Evolutionary conservation across 1,140 invertebrate genomes (phyloP).

Genomic region (Nebria ingens): DNA sequence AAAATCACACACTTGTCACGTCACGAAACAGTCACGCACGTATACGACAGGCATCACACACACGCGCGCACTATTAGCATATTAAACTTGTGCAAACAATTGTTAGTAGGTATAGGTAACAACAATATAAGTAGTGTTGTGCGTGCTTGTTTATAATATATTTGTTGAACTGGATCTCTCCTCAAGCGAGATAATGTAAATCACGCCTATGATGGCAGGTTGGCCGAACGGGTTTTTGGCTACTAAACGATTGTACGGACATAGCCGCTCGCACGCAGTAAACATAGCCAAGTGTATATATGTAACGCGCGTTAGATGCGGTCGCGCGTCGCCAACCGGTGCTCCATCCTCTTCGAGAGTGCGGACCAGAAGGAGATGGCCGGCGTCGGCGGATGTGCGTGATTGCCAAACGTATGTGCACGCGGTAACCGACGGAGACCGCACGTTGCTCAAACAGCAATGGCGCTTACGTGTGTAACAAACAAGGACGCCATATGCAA

Average conservation of each 20-base stretch:
- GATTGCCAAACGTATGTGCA: background rate
- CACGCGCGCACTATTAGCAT: background rate
- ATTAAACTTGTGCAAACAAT: background rate
- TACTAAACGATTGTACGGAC: conserved; percentile 24
- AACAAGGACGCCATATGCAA: background rate
- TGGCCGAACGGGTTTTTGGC: conserved; percentile 24
- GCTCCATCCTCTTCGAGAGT: conserved; percentile 3
- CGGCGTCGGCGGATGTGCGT: conserved; percentile 9
- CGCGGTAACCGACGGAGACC: background rate
- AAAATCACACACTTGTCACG: background rate
- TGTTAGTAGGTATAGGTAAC: background rate
- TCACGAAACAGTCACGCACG: too few relatives aligned
- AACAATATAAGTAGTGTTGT: background rate
- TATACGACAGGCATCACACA: background rate
- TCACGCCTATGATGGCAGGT: conserved; percentile 16
- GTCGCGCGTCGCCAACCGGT: background rate
- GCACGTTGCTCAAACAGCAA: background rate
- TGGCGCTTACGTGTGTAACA: background rate
- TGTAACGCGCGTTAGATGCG: conserved; percentile 6
- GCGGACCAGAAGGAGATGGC: conserved; percentile 21
- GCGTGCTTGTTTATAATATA: background rate
- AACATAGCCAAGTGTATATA: conserved; percentile 17
- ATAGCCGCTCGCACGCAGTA: conserved; percentile 24
- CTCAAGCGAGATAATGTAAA: conserved; percentile 18
- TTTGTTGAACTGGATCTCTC: background rate